Percentiles rank a stretch among this genome's conserved stretches.
Conservation (phyloP, 2,888 invertebrate genomes). For the Chloroclysta siterata region DNA sequence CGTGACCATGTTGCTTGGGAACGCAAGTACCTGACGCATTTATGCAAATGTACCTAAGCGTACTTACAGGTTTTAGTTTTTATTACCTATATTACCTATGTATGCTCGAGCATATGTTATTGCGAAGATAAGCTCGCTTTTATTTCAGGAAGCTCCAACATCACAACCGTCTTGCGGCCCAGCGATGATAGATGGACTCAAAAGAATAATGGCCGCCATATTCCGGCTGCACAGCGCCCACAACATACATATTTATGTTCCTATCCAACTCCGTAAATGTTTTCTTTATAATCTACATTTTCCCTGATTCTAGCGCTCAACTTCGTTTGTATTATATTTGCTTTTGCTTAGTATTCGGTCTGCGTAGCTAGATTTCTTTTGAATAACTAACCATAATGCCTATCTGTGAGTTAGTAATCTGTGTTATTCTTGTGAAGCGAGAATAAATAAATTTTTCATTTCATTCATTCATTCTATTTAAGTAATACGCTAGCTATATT, state of each 20-base stretch:
- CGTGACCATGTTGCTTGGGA: too few relatives aligned
- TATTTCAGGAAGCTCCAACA: slow-evolving; percentile 22
- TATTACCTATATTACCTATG: too few relatives aligned
- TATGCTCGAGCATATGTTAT: too few relatives aligned
- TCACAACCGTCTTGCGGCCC: slow-evolving; percentile 41
- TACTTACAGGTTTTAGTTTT: too few relatives aligned
- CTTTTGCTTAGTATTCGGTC: slow-evolving; percentile 19
- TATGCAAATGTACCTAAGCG: too few relatives aligned
- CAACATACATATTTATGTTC: slow-evolving; percentile 53
- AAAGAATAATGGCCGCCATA: slow-evolving; percentile 57
- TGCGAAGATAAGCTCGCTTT: slow-evolving; percentile 16
- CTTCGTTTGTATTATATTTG: slow-evolving; percentile 18
- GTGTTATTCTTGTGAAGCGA: too few relatives aligned
- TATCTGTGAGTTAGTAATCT: neutral
- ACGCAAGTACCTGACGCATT: too few relatives aligned
- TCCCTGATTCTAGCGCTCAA: slow-evolving; percentile 9
- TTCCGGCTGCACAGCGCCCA: slow-evolving; percentile 58
- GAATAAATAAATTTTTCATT: too few relatives aligned
- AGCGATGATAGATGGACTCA: slow-evolving; percentile 60
- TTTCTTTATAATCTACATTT: slow-evolving; percentile 22
- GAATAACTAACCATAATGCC: slow-evolving; percentile 7
- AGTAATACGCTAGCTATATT: neutral
- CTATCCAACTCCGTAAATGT: slow-evolving; percentile 39
- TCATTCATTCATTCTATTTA: too few relatives aligned
- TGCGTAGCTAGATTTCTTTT: slow-evolving; percentile 8